A percentile compares a stretch with the other conserved stretches of the same genome.
phyloP scores from a whole-genome alignment of 2,888 invertebrate genomes.

The Operophtera brumata region DNA sequence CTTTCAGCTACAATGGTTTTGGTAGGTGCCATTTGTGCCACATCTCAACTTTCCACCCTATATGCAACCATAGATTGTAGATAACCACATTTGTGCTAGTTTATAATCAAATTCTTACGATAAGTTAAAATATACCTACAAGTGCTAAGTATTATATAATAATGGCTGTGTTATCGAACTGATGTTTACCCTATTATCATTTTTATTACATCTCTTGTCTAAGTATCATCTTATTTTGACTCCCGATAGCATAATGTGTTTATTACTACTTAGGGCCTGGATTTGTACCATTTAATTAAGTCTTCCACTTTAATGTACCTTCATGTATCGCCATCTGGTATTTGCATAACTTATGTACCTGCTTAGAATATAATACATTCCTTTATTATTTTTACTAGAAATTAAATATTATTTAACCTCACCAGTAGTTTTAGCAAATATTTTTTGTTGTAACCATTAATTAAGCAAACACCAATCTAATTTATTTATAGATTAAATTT shows the following conservation, averaged over 20 bases:
- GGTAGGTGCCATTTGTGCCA: no score
- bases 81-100: slow-evolving; percentile 42
- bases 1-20: no score
- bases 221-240: not conserved
- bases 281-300: slow-evolving; percentile 70
- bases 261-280: slow-evolving; percentile 58
- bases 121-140: slow-evolving; percentile 54
- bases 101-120: slow-evolving; percentile 54
- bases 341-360: slow-evolving; percentile 57
- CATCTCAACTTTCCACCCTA: no score
- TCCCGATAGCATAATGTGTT: slow-evolving; percentile 35
- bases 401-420: not conserved
- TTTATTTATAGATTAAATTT: no score
- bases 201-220: slow-evolving; percentile 44
- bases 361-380: slow-evolving; percentile 55
- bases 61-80: slow-evolving; percentile 19
- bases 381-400: no score
- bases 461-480: no score
- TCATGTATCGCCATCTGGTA: slow-evolving; percentile 51
- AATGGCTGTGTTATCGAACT: slow-evolving; percentile 80
- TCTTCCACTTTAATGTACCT: slow-evolving; percentile 72
- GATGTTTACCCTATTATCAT: slow-evolving; percentile 68
- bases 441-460: no score
- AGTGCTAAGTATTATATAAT: slow-evolving; percentile 74
- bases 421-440: not conserved